Conservation (phyloP, 2,888 invertebrate genomes). For the Dascillus cervinus region DNA sequence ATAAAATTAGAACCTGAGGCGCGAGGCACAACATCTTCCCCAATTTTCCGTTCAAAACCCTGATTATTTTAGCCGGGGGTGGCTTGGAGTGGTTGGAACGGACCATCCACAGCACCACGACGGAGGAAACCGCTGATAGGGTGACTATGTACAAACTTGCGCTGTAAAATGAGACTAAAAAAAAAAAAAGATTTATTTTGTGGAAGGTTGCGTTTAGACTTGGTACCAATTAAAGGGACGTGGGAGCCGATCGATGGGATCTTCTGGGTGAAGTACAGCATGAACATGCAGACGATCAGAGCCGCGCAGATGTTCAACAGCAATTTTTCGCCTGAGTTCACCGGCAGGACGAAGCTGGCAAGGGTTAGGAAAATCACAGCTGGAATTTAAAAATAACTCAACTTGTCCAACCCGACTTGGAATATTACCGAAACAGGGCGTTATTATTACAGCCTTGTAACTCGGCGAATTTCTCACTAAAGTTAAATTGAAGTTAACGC, state of each 20-base stretch:
- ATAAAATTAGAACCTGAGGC: too few species aligned
- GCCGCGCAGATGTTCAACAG: conserved; percentile 52
- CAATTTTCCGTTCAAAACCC: conserved; percentile 39
- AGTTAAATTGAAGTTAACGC: conserved; percentile 46
- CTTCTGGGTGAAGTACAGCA: conserved; percentile 56
- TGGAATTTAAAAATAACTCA: conserved; percentile 23
- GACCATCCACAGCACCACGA: conserved; percentile 46
- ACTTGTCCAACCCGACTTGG: too few species aligned
- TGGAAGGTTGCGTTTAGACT: not conserved
- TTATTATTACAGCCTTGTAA: conserved; percentile 53
- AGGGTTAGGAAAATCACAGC: conserved; percentile 56
- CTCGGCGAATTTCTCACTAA: conserved; percentile 51
- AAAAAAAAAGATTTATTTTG: not conserved
- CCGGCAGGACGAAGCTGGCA: conserved; percentile 58
- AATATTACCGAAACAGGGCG: conserved; percentile 57
- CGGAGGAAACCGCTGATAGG: conserved; percentile 46
- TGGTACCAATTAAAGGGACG: conserved; percentile 49
- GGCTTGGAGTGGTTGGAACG: conserved; percentile 41
- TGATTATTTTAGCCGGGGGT: conserved; percentile 47
- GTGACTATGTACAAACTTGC: conserved; percentile 47
- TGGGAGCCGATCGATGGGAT: conserved; percentile 49
- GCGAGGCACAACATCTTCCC: conserved; percentile 25
- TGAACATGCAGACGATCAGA: conserved; percentile 52
- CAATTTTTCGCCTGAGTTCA: conserved; percentile 59
- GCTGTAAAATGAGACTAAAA: conserved; percentile 50